Evolutionary conservation across 1,140 invertebrate species (phyloP).

Genomic region (Diploscapter pachys): DNA sequence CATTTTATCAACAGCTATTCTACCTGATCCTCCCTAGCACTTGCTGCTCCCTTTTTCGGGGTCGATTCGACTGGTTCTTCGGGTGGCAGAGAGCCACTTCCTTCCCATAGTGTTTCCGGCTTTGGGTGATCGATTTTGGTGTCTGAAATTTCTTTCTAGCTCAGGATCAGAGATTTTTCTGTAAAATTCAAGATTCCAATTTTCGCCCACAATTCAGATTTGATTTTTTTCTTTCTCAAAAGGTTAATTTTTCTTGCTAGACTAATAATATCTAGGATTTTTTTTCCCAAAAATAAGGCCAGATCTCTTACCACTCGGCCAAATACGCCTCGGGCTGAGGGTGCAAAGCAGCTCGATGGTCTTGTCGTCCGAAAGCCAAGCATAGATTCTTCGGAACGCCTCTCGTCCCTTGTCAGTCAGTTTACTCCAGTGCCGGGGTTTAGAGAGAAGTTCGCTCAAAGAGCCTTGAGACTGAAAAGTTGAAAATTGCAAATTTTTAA

Average conservation of each 20-base stretch:
- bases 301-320: conserved; percentile 14
- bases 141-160: not conserved
- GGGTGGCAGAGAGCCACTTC: conserved; percentile 9
- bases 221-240: too few relatives aligned
- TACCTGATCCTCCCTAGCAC: conserved; percentile 25
- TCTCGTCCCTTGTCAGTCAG: conserved; percentile 97
- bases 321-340: conserved; percentile 66
- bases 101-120: conserved; percentile 47
- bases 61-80: conserved; percentile 14
- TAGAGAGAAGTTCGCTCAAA: conserved; percentile 93
- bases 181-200: too few relatives aligned
- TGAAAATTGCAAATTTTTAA: not conserved
- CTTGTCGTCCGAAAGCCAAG: conserved; percentile 94
- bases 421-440: conserved; percentile 99
- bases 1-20: not conserved
- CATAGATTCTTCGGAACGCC: conserved; percentile 98
- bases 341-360: conserved; percentile 94
- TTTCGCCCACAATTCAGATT: too few relatives aligned
- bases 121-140: conserved; percentile 54
- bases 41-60: conserved; percentile 4
- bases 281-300: not conserved
- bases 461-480: conserved; percentile 82
- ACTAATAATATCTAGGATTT: too few relatives aligned
- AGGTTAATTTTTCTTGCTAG: too few relatives aligned
- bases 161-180: too few relatives aligned